phyloP scores from a whole-genome alignment of 2,888 invertebrate genomes.

The Diarsia mendica region DNA sequence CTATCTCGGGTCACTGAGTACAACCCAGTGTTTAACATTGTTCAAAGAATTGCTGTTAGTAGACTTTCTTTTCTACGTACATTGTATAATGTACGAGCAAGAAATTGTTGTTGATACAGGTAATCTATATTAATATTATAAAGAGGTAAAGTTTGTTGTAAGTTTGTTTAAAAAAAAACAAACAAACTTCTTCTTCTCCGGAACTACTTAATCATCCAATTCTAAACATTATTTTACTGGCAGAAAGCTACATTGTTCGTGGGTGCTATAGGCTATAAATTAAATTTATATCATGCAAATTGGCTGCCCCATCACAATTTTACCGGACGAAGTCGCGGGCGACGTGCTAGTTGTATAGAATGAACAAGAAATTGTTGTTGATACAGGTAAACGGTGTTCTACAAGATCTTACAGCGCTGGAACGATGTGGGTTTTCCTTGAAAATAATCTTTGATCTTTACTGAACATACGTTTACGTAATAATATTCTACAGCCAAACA shows the following conservation, averaged over 20 bases:
- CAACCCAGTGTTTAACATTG: slow-evolving; percentile 71
- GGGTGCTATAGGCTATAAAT: no score
- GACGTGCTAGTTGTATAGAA: slow-evolving; percentile 9
- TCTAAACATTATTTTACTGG: no score
- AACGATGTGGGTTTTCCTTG: slow-evolving; percentile 26
- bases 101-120: slow-evolving; percentile 26
- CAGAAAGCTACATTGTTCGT: no score
- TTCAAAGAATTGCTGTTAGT: slow-evolving; percentile 58
- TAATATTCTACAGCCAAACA: slow-evolving; percentile 17
- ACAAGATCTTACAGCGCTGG: slow-evolving; percentile 18
- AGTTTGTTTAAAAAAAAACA: no score
- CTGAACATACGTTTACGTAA: slow-evolving; percentile 25
- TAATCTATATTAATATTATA: no score
- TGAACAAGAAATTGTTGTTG: slow-evolving; percentile 42
- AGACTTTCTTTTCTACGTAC: slow-evolving; percentile 54
- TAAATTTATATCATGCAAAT: no score
- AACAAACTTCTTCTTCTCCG: no score
- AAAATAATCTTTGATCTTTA: slow-evolving; percentile 47
- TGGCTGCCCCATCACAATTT: no score
- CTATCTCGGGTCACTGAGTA: slow-evolving; percentile 70
- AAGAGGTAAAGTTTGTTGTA: no score
- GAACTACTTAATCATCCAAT: no score
- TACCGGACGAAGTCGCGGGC: no score
- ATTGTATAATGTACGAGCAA: slow-evolving; percentile 27
- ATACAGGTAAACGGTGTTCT: slow-evolving; percentile 36